Percentiles rank a stretch among this genome's conserved stretches.
Evolutionary conservation across 2,113 vertebrate genomes (phyloP).

Genomic region (Saccopteryx bilineata): DNA sequence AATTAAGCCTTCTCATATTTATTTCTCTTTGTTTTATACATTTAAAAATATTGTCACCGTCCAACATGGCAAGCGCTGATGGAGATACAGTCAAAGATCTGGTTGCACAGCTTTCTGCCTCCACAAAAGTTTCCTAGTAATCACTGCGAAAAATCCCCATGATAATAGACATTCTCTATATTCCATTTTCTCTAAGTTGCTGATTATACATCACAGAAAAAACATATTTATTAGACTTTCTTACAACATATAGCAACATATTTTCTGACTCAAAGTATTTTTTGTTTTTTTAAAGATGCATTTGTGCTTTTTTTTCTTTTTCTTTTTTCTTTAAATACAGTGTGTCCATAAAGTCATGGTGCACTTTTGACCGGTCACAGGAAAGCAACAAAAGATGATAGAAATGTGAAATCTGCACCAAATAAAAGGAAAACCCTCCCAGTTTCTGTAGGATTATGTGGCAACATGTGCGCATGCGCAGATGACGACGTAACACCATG

Average conservation of each 20-base stretch:
- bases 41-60: neutral
- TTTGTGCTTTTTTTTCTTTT: neutral
- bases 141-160: neutral
- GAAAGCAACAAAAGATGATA: too few relatives aligned
- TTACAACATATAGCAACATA: neutral
- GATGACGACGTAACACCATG: too few relatives aligned
- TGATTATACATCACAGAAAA: neutral
- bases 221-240: too few relatives aligned
- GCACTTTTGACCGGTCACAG: too few relatives aligned
- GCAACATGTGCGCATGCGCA: too few relatives aligned
- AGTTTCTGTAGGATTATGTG: too few relatives aligned
- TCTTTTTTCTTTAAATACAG: too few relatives aligned
- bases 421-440: too few relatives aligned
- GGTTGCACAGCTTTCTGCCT: neutral
- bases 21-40: neutral
- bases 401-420: too few relatives aligned
- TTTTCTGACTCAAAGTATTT: neutral
- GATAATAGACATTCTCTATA: neutral
- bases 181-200: neutral
- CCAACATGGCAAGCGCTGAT: neutral
- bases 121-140: neutral
- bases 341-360: too few relatives aligned
- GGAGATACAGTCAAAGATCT: neutral
- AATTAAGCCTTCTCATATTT: neutral
- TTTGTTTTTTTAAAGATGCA: conserved; percentile 6